These are phyloP conservation scores for Magallana angulata DNA, from an alignment of 1,140 invertebrate genomes.

Conservation along the genomic window DNA sequence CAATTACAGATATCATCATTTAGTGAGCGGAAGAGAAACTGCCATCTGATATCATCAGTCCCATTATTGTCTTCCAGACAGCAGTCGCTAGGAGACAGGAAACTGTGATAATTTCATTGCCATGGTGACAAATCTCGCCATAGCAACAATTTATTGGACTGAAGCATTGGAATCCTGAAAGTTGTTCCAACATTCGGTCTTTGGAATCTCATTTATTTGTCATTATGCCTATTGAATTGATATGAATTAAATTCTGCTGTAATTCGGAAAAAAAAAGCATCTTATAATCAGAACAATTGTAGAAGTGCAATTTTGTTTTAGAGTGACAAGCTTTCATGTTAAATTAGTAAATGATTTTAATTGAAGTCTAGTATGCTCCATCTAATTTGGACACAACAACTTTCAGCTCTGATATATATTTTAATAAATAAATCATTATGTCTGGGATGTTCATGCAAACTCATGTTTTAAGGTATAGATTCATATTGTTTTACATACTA, in stretches of 20 bases:
- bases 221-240: background rate
- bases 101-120: slow-evolving; percentile 24
- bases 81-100: slow-evolving; percentile 24
- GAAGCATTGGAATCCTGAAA: background rate
- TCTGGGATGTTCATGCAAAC: background rate
- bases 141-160: background rate
- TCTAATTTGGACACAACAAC: too few species aligned
- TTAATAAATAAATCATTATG: background rate
- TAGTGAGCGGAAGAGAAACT: slow-evolving; percentile 3
- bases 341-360: too few species aligned
- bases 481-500: background rate
- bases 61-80: slow-evolving; percentile 33
- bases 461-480: background rate
- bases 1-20: slow-evolving; percentile 17
- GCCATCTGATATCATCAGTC: slow-evolving; percentile 18
- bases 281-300: background rate
- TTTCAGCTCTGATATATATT: too few species aligned
- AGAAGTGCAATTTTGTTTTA: background rate
- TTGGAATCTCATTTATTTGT: background rate
- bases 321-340: too few species aligned
- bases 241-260: background rate
- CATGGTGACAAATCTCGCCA: slow-evolving; percentile 12
- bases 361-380: too few species aligned
- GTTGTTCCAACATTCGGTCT: background rate
- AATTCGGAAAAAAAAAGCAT: background rate